Percentiles rank a stretch among this genome's conserved stretches.
Conservation (phyloP, 2,797 vertebrate species). For the Gobionotothen gibberifrons region DNA sequence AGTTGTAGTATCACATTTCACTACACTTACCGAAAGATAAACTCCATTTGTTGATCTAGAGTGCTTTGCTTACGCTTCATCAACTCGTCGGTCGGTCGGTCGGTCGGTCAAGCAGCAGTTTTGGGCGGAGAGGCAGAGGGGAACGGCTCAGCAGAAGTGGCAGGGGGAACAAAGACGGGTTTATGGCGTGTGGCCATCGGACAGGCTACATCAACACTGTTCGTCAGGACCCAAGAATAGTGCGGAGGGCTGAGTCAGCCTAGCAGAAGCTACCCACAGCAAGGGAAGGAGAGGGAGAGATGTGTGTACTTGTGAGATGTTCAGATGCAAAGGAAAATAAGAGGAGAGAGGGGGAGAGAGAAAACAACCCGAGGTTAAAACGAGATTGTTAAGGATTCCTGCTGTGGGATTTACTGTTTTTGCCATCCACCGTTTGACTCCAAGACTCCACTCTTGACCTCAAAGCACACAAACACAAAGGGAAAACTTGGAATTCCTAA, state of each 20-base stretch:
- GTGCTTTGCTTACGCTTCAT: conserved; percentile 75
- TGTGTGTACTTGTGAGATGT: conserved; percentile 66
- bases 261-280: conserved; percentile 73
- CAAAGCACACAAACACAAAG: conserved; percentile 66
- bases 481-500: conserved; percentile 59
- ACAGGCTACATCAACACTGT: conserved; percentile 80
- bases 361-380: conserved; percentile 75
- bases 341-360: conserved; percentile 51
- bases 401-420: conserved; percentile 74
- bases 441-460: conserved; percentile 74
- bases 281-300: conserved; percentile 54
- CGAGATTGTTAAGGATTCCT: conserved; percentile 67
- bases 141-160: conserved; percentile 70
- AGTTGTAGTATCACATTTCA: conserved; percentile 67
- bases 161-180: conserved; percentile 75
- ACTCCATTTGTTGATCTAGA: conserved; percentile 72
- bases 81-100: conserved; percentile 51
- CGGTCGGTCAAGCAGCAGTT: conserved; percentile 63
- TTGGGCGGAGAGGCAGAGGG: conserved; percentile 63
- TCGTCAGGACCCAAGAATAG: conserved; percentile 81
- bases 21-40: conserved; percentile 72
- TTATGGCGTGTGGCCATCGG: conserved; percentile 75
- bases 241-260: conserved; percentile 83
- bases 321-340: conserved; percentile 62
- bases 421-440: conserved; percentile 73